Conservation (phyloP, 2,113 vertebrate species). For the Genyomyrus donnyi region DNA sequence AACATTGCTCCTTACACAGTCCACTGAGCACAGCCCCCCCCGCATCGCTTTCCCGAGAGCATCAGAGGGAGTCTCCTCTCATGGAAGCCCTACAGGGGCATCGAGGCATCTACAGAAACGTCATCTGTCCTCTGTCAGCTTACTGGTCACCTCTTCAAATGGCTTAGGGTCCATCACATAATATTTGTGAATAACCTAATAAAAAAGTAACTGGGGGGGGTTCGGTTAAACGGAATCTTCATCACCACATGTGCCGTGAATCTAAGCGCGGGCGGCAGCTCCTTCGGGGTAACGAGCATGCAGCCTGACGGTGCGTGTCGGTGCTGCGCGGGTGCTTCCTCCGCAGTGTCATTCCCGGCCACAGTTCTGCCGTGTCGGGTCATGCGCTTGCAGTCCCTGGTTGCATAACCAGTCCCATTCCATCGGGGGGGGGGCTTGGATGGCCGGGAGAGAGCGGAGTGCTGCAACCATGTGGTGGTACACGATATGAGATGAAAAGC, state of each 20-base stretch:
- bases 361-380: neutral
- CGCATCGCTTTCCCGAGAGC: conserved; percentile 13
- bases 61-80: neutral
- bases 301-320: neutral
- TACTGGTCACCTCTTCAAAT: neutral
- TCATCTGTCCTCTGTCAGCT: neutral
- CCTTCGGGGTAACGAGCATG: neutral
- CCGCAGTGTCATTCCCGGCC: neutral
- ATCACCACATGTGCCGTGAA: neutral
- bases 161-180: neutral
- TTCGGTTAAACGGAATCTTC: neutral
- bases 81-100: neutral
- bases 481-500: neutral
- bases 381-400: neutral
- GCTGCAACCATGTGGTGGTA: neutral
- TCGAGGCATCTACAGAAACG: neutral
- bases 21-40: neutral
- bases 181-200: neutral
- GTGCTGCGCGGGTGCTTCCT: neutral
- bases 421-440: neutral
- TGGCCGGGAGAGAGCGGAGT: neutral
- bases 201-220: neutral
- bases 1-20: conserved; percentile 34
- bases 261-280: neutral
- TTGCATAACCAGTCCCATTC: conserved; percentile 13